Evolutionary conservation across 2,113 vertebrate species (phyloP).

Genomic region (Trogon surrucura): DNA sequence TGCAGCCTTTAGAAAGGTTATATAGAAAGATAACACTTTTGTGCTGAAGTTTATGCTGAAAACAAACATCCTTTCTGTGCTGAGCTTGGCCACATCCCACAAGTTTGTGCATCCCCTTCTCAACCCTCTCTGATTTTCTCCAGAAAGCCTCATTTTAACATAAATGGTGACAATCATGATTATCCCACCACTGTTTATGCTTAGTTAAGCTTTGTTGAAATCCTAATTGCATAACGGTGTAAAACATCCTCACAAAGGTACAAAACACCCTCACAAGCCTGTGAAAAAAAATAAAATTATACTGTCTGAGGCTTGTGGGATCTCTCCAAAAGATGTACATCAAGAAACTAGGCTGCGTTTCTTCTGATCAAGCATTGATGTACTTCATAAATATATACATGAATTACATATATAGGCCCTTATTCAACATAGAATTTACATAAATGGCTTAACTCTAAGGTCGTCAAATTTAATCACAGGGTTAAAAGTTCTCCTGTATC

Average conservation of each 20-base stretch:
- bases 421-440: neutral
- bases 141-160: neutral
- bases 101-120: neutral
- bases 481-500: neutral
- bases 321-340: neutral
- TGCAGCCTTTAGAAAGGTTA: neutral
- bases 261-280: neutral
- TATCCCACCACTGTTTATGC: neutral
- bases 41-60: neutral
- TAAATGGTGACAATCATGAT: neutral
- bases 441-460: neutral
- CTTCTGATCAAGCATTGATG: neutral
- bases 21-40: neutral
- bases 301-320: neutral
- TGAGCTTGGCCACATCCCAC: neutral
- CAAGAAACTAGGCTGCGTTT: neutral
- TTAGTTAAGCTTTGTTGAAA: neutral
- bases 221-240: neutral
- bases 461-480: neutral
- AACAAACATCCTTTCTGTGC: neutral
- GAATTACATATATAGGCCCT: neutral
- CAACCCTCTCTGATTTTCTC: neutral
- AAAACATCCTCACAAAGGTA: neutral
- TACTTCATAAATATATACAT: neutral
- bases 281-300: neutral